phyloP scores from a whole-genome alignment of 1,140 invertebrate species.

The Lethrus apterus region DNA sequence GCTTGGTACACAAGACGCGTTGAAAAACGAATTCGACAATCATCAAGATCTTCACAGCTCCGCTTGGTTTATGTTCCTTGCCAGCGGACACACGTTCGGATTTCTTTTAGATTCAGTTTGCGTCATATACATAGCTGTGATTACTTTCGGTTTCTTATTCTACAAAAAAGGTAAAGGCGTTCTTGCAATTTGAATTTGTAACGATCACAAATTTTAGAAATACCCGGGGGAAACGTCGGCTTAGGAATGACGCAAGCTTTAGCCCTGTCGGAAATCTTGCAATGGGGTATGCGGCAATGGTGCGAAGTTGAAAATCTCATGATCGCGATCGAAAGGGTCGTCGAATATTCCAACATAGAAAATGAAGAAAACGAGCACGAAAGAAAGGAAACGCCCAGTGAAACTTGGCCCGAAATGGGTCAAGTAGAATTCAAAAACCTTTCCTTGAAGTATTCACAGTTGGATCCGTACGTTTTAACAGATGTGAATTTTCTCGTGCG shows the following conservation, averaged over 20 bases:
- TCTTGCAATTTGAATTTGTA: constrained; percentile 11
- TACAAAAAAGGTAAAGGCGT: constrained; percentile 35
- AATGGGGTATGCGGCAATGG: constrained; percentile 74
- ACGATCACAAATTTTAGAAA: constrained; percentile 33
- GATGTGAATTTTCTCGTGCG: constrained; percentile 48
- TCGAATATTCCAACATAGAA: constrained; percentile 61
- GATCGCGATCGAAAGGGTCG: constrained; percentile 69
- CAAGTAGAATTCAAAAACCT: constrained; percentile 56
- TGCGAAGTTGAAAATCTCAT: constrained; percentile 74
- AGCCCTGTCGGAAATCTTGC: constrained; percentile 69
- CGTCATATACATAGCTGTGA: constrained; percentile 53
- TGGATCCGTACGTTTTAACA: constrained; percentile 46
- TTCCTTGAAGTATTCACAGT: constrained; percentile 44
- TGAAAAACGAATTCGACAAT: constrained; percentile 64
- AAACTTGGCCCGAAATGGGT: constrained; percentile 63
- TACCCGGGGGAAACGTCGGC: constrained; percentile 62
- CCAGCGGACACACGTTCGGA: constrained; percentile 52
- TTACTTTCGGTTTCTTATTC: constrained; percentile 50
- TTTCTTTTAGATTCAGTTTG: constrained; percentile 60
- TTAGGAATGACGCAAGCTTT: constrained; percentile 72
- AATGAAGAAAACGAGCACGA: constrained; percentile 40
- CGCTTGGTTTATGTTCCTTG: constrained; percentile 58
- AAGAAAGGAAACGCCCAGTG: constrained; percentile 54
- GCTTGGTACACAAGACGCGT: constrained; percentile 53
- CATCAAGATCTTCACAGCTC: constrained; percentile 51